These are phyloP conservation scores for Contarinia nasturtii DNA, from an alignment of 1,140 invertebrate genomes.

Conservation along the genomic window DNA sequence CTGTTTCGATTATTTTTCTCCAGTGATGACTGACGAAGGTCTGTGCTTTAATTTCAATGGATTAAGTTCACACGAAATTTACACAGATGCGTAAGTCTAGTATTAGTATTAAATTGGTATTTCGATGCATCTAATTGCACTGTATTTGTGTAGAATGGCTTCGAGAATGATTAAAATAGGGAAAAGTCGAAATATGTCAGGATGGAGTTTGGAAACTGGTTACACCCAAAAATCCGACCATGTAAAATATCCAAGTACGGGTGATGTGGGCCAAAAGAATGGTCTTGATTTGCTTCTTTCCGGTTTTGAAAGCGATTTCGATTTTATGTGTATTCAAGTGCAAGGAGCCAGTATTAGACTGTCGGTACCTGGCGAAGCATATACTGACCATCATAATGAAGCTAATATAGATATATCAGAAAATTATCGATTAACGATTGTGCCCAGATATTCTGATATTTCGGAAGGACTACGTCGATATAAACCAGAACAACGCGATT, in stretches of 20 bases:
- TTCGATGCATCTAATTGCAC: too few relatives aligned
- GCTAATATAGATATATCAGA: conserved; percentile 1
- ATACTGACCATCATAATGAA: not conserved
- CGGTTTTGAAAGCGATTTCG: too few relatives aligned
- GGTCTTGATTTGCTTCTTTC: not conserved
- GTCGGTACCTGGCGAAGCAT: too few relatives aligned
- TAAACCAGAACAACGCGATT: conserved; percentile 16
- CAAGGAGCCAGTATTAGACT: too few relatives aligned
- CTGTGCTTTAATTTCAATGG: not conserved
- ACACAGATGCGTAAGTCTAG: not conserved
- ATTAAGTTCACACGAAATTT: not conserved
- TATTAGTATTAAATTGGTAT: not conserved
- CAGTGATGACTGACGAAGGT: not conserved
- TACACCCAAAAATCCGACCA: not conserved
- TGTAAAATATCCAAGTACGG: not conserved
- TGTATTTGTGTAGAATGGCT: not conserved
- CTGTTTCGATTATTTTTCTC: not conserved
- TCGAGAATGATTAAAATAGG: not conserved
- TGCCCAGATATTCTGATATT: conserved; percentile 40
- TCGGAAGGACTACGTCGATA: conserved; percentile 27
- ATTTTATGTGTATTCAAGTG: too few relatives aligned
- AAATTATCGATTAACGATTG: conserved; percentile 33
- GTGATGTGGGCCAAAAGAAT: not conserved
- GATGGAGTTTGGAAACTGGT: not conserved
- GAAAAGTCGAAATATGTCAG: not conserved